These are phyloP conservation scores for Cricetomys ansorgei DNA, from an alignment of 2,113 vertebrate genomes.

Conservation along the genomic window DNA sequence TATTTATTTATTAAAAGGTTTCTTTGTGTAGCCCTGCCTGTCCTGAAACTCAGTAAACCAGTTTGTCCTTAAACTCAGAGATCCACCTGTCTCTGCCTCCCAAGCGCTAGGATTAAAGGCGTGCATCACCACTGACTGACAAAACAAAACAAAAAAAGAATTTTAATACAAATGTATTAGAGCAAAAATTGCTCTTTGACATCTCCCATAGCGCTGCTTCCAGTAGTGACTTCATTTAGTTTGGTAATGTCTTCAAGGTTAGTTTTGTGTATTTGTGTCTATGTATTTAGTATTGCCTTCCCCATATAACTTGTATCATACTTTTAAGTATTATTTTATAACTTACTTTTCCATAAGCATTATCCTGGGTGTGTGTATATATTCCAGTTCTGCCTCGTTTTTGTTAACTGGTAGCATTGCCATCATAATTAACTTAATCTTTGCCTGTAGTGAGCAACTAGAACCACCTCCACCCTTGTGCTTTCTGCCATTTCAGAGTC, in stretches of 20 bases:
- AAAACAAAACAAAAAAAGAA: neutral
- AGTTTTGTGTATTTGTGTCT: neutral
- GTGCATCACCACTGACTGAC: no score
- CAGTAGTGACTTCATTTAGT: neutral
- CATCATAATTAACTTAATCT: neutral
- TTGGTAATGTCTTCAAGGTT: neutral
- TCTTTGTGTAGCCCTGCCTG: no score
- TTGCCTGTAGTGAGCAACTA: neutral
- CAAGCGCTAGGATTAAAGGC: no score
- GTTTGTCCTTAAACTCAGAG: no score
- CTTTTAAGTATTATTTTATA: neutral
- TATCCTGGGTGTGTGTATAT: constrained; percentile 43
- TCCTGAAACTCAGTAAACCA: no score
- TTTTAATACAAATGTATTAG: neutral
- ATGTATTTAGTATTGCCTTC: neutral
- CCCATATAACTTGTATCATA: neutral
- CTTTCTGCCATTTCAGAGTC: neutral
- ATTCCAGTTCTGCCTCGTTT: neutral
- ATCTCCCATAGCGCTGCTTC: neutral
- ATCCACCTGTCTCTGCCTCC: no score
- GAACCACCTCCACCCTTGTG: neutral
- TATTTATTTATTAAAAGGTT: no score
- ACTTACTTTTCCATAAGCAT: neutral
- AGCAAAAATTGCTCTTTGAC: neutral
- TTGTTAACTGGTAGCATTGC: constrained; percentile 8